Conservation (phyloP, 2,888 invertebrate species). For the Cryptocephalus moraei region DNA sequence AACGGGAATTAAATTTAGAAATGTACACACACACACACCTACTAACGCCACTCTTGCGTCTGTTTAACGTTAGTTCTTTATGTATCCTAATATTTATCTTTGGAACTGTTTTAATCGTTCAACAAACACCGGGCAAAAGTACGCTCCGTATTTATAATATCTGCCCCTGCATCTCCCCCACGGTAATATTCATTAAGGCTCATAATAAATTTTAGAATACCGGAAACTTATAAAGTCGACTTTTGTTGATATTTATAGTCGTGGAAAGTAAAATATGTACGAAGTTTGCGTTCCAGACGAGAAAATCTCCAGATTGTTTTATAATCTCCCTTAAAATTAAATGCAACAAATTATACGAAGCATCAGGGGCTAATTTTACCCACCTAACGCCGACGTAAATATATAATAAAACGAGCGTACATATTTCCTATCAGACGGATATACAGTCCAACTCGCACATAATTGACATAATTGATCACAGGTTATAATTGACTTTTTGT, state of each 20-base stretch:
- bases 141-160: constrained; percentile 11
- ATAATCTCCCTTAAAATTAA: too few species aligned
- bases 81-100: constrained; percentile 27
- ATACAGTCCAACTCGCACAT: too few species aligned
- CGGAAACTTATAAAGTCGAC: constrained; percentile 2
- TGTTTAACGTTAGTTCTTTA: constrained; percentile 23
- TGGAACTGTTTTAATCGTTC: constrained; percentile 23
- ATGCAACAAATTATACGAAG: too few species aligned
- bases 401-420: too few species aligned
- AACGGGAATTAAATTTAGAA: too few species aligned
- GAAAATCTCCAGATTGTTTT: too few species aligned
- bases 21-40: too few species aligned
- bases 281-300: background rate
- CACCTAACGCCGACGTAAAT: too few species aligned
- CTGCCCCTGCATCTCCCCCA: constrained; percentile 8
- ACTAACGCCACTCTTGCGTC: constrained; percentile 1
- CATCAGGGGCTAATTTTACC: too few species aligned
- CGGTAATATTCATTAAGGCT: constrained; percentile 14
- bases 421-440: too few species aligned
- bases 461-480: too few species aligned
- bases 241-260: background rate
- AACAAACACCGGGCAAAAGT: constrained; percentile 18
- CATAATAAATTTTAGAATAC: constrained; percentile 15
- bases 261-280: background rate
- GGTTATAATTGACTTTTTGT: too few species aligned